Evolutionary conservation across 2,113 vertebrate genomes (phyloP).

Genomic region (Cisticola juncidis): DNA sequence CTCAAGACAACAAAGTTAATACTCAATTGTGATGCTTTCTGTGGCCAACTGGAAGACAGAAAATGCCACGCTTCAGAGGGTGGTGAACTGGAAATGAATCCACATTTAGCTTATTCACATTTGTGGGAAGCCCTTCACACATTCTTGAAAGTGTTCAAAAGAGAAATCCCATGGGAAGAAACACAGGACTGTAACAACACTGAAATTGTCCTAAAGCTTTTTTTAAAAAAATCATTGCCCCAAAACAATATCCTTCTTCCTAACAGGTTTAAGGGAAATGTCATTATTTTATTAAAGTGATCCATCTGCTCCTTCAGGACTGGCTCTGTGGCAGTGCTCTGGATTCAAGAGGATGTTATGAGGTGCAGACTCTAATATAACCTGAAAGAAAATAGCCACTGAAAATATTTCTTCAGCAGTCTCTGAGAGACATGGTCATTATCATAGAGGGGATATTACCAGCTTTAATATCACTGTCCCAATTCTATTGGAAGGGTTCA

Average conservation of each 20-base stretch:
- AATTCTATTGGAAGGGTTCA: not conserved
- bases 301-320: slow-evolving; percentile 1
- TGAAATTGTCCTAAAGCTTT: not conserved
- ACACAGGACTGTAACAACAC: not conserved
- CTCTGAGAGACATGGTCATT: not conserved
- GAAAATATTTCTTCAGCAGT: not conserved
- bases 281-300: slow-evolving; percentile 50
- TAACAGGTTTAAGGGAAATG: slow-evolving; percentile 40
- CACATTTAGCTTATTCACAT: slow-evolving; percentile 14
- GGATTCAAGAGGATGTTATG: not conserved
- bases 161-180: slow-evolving; percentile 12
- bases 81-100: not conserved
- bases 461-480: not conserved
- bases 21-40: not conserved
- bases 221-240: not conserved
- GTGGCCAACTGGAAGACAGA: not conserved
- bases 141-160: not conserved
- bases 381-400: not conserved
- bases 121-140: not conserved
- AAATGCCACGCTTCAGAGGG: not conserved
- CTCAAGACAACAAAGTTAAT: slow-evolving; percentile 13
- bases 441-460: not conserved
- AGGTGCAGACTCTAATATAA: not conserved
- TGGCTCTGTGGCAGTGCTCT: not conserved
- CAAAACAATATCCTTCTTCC: slow-evolving; percentile 18